Percentiles rank a stretch among this genome's conserved stretches.
phyloP scores from a whole-genome alignment of 1,140 invertebrate genomes.

The Ephestia elutella region DNA sequence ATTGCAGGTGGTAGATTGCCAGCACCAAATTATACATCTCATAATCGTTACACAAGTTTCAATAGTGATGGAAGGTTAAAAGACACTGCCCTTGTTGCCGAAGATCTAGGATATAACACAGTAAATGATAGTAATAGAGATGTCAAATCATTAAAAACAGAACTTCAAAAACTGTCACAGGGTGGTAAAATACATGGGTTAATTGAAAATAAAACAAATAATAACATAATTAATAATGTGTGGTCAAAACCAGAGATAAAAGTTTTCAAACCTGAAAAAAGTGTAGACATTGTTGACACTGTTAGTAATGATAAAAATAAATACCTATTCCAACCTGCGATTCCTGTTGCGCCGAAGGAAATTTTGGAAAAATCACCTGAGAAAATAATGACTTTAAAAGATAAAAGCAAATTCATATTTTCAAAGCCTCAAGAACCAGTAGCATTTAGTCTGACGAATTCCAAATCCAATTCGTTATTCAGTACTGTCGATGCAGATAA shows the following conservation, averaged over 20 bases:
- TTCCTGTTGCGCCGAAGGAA: conserved; percentile 43
- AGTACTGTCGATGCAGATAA: conserved; percentile 9
- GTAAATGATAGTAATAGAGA: conserved; percentile 61
- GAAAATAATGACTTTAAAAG: conserved; percentile 38
- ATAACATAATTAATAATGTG: background rate
- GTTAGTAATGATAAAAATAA: background rate
- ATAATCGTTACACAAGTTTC: conserved; percentile 81
- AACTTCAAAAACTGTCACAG: conserved; percentile 42
- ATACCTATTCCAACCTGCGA: conserved; percentile 56
- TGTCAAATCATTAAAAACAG: conserved; percentile 46
- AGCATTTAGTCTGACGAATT: background rate
- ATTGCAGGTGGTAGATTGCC: conserved; percentile 78
- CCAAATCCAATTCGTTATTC: conserved; percentile 10
- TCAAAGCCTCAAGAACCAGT: conserved; percentile 51
- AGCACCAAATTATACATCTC: conserved; percentile 67
- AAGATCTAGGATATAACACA: conserved; percentile 72
- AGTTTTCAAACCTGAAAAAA: conserved; percentile 18
- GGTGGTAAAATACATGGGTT: conserved; percentile 9
- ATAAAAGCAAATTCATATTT: conserved; percentile 53
- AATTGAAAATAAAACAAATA: background rate
- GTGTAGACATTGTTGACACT: background rate
- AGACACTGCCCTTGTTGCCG: conserved; percentile 71
- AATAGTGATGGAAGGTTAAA: conserved; percentile 76
- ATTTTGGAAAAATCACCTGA: conserved; percentile 45
- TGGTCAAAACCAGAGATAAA: conserved; percentile 6